These are phyloP conservation scores for Forficula auricularia DNA, from an alignment of 1,140 invertebrate genomes.

Conservation along the genomic window DNA sequence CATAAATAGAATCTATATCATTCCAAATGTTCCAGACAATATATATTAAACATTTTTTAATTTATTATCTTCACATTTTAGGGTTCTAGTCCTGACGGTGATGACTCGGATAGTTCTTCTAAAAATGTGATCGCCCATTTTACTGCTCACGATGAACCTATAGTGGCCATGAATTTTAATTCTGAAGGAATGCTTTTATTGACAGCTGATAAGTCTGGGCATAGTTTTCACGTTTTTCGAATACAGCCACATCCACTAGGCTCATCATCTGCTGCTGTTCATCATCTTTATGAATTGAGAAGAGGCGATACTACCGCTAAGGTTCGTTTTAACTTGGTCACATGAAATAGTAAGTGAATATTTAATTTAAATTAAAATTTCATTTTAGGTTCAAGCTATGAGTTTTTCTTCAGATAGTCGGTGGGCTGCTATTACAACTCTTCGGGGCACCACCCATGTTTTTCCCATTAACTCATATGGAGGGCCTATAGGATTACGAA, in stretches of 20 bases:
- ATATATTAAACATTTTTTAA: too few relatives aligned
- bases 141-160: conserved; percentile 76
- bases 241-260: conserved; percentile 84
- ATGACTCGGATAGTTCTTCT: conserved; percentile 9
- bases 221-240: conserved; percentile 90
- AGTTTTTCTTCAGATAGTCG: conserved; percentile 78
- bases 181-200: conserved; percentile 77
- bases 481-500: conserved; percentile 72
- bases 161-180: conserved; percentile 83
- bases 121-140: conserved; percentile 83
- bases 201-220: conserved; percentile 83
- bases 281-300: conserved; percentile 90
- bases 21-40: too few relatives aligned
- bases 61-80: conserved; percentile 13
- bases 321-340: conserved; percentile 31
- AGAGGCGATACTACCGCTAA: conserved; percentile 69
- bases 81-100: conserved; percentile 12
- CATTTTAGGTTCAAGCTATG: conserved; percentile 50
- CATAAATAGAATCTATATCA: too few relatives aligned
- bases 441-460: conserved; percentile 91
- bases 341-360: neutral
- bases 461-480: conserved; percentile 97
- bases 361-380: conserved; percentile 3
- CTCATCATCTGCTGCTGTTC: conserved; percentile 71
- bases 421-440: conserved; percentile 86